Base-by-base conservation (phyloP, 2,797 vertebrate species). In the Danio choprae region DNA sequence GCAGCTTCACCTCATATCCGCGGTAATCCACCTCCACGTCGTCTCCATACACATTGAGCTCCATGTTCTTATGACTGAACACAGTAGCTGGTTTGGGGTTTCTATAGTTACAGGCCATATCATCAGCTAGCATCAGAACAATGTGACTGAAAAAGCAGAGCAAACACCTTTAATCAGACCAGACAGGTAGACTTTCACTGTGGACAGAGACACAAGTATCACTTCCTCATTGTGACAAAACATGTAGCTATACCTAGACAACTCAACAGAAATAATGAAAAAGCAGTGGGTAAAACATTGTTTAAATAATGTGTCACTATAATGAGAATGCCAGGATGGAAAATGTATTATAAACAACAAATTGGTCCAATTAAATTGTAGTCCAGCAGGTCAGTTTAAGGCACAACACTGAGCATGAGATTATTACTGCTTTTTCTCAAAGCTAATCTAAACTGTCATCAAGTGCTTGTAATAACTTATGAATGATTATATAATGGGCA, bases 61-160 rank as follows among this genome's bases (percentile, higher is more conserved):
- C 97, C 97, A 99, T 98, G 91, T 99, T 99, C 92, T 98, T 98
- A 89, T 99, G 97, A 81, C 97, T 99, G 71, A 97, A 99, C 48
- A 99, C 97, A 3, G 98, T 99, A 62, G 98, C 98, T 36, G 98
- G 98, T 86, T 96, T 98, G 73, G 98, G 98, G 88, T 99, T 99
- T 89, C 98, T 93, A 81, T 97, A 94, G 90, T 97, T 99, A 89
- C 98, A 99, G 0, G 98, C 98, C 98, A 99, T 99, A 86, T 99
- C 98, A 78, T 99, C 98, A 7, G 98, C 97, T 81, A 99, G 91
- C 98, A 99, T 99, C 87, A 99, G 89, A 69, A 99, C 96, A 84
- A 99, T 99, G 89, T 98, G 98, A 88, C 98, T 99, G 81, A 4
- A 41, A 56, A 81, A 68, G 16, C 46, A 48, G 36, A 79, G 74